Evolutionary conservation across 2,888 invertebrate genomes (phyloP), one percentile per base, ranked within the genome.

Genomic region (Aradus depressus): DNA sequence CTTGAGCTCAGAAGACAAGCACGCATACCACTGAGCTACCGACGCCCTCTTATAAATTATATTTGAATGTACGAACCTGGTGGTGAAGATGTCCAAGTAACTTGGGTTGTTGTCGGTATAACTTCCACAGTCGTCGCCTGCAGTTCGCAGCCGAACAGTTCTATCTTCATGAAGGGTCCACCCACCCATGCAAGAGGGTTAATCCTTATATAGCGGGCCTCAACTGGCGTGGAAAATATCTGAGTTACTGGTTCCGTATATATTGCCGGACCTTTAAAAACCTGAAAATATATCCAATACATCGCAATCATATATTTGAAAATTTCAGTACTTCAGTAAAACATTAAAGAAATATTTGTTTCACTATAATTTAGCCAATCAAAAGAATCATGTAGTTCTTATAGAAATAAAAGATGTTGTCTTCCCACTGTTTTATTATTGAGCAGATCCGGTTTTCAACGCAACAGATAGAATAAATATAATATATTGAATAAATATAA

Each of bases 151-250:
- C 89, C 87, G 34, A 88, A 72, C 6, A 89, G 64, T 60, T 89
- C 87, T 23, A 84, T 72, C 52, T 80, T 72, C 56, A 89, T 67
- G 0, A 81, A 73, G 34, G 80, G 79, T 10, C 68, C 73, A 3
- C 76, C 75, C 59, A 82, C 76, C 87, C 87, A 90, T 3, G 82
- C 77, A 22, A 79, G 68, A 0, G 90, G 90, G 57, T 75, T 74
- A 51, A 90, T 71, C 52, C 84, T 74, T 6, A 90, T 63, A 19
- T 78, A 74, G 61, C 76, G 76, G 0, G 88, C 85, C 64, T 87
- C 86, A 44, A 90, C 72, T 0, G 89, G 86, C 3, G 74, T 70
- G 19, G 74, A 68, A 56, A 91, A 80, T 61, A 80, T 72, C 60
- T 83, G 78, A 61, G 75, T 72, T 1, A 77, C 70, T 0, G 78